Evolutionary conservation across 2,797 vertebrate species (phyloP).

Genomic region (Crax fasciolata): DNA sequence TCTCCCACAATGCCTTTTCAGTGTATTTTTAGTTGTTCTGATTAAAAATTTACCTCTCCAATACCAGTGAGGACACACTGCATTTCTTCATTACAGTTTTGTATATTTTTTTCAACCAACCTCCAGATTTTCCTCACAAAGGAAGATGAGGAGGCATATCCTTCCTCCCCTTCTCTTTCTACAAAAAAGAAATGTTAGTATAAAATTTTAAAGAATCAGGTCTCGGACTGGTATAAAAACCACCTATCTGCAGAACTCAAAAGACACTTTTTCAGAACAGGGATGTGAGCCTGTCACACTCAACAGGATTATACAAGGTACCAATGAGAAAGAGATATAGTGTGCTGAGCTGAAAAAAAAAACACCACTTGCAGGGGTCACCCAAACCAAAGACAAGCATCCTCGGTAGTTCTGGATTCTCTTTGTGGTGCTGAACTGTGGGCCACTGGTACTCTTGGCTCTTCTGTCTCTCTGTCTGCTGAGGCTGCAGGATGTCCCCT

Average conservation of each 20-base stretch:
- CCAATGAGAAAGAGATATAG: background rate
- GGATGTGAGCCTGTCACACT: background rate
- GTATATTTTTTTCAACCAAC: constrained; percentile 14
- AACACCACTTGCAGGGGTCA: background rate
- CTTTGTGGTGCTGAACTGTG: background rate
- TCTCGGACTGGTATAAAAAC: background rate
- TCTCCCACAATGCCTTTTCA: background rate
- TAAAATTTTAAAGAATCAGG: background rate
- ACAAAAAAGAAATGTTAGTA: background rate
- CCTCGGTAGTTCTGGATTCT: background rate
- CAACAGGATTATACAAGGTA: background rate
- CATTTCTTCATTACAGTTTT: constrained; percentile 47
- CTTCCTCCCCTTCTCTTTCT: background rate
- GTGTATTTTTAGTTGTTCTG: constrained; percentile 65
- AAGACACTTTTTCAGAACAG: background rate
- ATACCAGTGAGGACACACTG: constrained; percentile 36
- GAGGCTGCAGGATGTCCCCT: background rate
- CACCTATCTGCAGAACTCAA: background rate
- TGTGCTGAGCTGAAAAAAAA: background rate
- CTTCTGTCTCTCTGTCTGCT: background rate
- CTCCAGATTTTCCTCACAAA: background rate
- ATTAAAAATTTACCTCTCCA: constrained; percentile 76
- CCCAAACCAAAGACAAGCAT: background rate
- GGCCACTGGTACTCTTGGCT: background rate
- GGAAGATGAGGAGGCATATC: background rate